Conservation (phyloP, 2,113 vertebrate genomes). For the Bubalus kerabau region DNA sequence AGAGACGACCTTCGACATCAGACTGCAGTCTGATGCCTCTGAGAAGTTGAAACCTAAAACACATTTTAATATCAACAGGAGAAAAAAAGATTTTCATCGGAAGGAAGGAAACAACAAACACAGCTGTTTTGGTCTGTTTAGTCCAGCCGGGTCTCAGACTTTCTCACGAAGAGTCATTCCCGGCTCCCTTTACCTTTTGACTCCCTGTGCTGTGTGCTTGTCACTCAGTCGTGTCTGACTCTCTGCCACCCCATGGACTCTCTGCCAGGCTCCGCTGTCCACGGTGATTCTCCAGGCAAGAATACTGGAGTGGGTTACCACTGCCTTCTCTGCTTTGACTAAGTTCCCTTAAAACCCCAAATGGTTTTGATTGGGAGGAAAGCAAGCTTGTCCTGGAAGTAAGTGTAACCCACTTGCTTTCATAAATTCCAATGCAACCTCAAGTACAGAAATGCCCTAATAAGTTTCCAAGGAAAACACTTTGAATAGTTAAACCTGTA, state of each 20-base stretch:
- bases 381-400: slow-evolving; percentile 1
- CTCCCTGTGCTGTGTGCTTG: not conserved
- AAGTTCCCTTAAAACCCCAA: not conserved
- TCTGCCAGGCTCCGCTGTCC: not conserved
- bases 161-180: not conserved
- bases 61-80: not conserved
- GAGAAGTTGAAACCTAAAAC: not conserved
- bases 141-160: too few relatives aligned
- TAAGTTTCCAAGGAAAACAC: not conserved
- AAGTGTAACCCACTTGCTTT: not conserved
- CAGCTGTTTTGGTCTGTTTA: not conserved
- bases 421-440: not conserved
- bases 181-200: not conserved
- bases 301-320: not conserved
- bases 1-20: not conserved
- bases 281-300: not conserved
- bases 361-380: not conserved
- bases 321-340: not conserved
- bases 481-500: not conserved
- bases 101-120: not conserved
- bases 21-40: not conserved
- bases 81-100: not conserved
- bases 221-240: not conserved
- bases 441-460: too few relatives aligned
- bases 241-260: not conserved